Conservation (phyloP, 2,797 vertebrate species). For the Triplophysa bombifrons region DNA sequence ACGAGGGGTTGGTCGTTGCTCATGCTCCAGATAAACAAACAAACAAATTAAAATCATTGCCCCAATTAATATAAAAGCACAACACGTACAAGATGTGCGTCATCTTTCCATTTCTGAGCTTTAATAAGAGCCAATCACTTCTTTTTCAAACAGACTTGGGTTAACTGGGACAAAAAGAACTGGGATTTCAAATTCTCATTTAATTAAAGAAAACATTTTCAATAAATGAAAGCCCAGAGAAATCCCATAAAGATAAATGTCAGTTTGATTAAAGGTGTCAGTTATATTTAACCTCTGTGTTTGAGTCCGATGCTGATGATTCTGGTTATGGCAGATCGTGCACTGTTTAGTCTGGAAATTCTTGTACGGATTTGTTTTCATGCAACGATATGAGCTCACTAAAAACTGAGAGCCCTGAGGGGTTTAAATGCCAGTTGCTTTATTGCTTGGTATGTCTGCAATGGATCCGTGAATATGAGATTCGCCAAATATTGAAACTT, state of each 20-base stretch:
- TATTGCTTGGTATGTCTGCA: constrained; percentile 39
- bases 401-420: constrained; percentile 2
- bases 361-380: constrained; percentile 33
- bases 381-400: constrained; percentile 1
- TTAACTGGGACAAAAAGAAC: neutral
- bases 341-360: constrained; percentile 25
- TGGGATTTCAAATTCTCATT: constrained; percentile 5
- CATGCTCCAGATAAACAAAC: constrained; percentile 3
- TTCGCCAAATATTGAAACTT: constrained; percentile 27
- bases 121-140: constrained; percentile 16
- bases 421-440: constrained; percentile 8
- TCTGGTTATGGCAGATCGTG: constrained; percentile 18
- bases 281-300: constrained; percentile 24
- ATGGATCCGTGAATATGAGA: constrained; percentile 24
- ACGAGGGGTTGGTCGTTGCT: neutral
- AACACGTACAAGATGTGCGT: neutral
- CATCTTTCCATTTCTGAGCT: neutral
- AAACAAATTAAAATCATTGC: neutral
- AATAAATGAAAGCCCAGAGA: constrained; percentile 7
- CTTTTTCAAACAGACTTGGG: neutral
- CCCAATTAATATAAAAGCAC: constrained; percentile 17
- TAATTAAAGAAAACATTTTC: constrained; percentile 30
- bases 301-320: constrained; percentile 16
- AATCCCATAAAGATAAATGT: constrained; percentile 15
- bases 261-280: constrained; percentile 23